Evolutionary conservation across 2,888 invertebrate species (phyloP), one percentile per base, ranked within the genome.

Genomic region (Kuschelorhynchus macadamiae): DNA sequence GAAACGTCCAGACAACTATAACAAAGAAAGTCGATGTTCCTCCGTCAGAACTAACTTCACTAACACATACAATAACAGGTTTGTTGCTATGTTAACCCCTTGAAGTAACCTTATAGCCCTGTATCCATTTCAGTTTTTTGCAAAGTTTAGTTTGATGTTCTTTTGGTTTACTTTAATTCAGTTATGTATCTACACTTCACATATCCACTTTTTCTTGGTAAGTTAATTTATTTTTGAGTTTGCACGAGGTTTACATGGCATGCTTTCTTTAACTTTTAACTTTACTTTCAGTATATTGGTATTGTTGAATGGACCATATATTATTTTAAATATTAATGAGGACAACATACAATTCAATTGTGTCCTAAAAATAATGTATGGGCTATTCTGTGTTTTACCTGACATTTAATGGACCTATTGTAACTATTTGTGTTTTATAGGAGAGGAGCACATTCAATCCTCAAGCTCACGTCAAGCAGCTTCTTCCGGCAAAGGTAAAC

Each of bases 1-100:
- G 79, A 57, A 76, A 76, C 30, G 75, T 76, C 25, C 78, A 78
- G 71, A 81, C 80, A n/a, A 78, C 78, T 52, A 79, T 79, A 59
- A 79, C 79, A 17, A 81, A 82, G 75, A 78, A 77, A 67, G 79
- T 81, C 70, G 80, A 79, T 64, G 50, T 76, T 50, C 73, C 76
- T 30, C 65, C 70, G 21, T 72, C 76, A 68, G 75, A 78, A 76
- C 73, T 76, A 72, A 76, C 77, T 69, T 61, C 75, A 73, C 61
- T 75, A 77, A 75, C 75, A 62, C 74, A 69, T 74, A 56, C 65
- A 49, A 49, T 69, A 52, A 71, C 78, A 80, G 80, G 80, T 80
- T 80, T 76, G 79, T 80, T 49, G 9, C 47, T n/a, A 47, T 20
- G 12, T 7, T 49, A 49, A 57, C 44, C 56, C 44, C 18, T 46